Percentiles rank a stretch among this genome's conserved stretches.
phyloP scores from a whole-genome alignment of 1,140 invertebrate species.

The Trichogramma pretiosum region DNA sequence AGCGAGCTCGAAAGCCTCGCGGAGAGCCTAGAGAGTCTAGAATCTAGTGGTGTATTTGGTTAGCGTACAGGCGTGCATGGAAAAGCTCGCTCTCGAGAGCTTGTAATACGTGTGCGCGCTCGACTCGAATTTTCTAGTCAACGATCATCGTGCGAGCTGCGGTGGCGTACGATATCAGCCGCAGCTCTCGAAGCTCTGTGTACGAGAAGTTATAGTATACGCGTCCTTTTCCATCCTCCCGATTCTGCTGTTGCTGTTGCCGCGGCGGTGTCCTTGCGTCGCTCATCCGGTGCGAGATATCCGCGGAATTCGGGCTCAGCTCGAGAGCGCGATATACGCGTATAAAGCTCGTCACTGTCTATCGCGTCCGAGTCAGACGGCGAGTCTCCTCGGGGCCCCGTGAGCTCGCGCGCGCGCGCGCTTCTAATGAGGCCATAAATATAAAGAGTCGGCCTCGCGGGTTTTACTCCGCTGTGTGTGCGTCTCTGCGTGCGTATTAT shows the following conservation, averaged over 20 bases:
- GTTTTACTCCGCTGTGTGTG: slow-evolving; percentile 30
- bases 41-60: slow-evolving; percentile 19
- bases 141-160: slow-evolving; percentile 8
- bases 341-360: slow-evolving; percentile 43
- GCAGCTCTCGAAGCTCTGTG: slow-evolving; percentile 16
- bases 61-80: neutral
- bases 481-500: no score
- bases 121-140: neutral
- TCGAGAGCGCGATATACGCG: slow-evolving; percentile 16
- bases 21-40: neutral
- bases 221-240: slow-evolving; percentile 18
- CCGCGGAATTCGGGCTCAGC: slow-evolving; percentile 30
- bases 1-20: neutral
- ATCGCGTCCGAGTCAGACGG: slow-evolving; percentile 46
- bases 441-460: slow-evolving; percentile 36
- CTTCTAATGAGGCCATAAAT: slow-evolving; percentile 49
- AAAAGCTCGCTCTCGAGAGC: no score
- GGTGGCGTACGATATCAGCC: slow-evolving; percentile 10
- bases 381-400: slow-evolving; percentile 32
- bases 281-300: slow-evolving; percentile 26
- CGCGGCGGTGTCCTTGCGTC: slow-evolving; percentile 14
- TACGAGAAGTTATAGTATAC: no score
- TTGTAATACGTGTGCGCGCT: no score
- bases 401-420: slow-evolving; percentile 41
- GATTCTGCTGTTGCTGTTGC: neutral